Evolutionary conservation across 2,797 vertebrate genomes (phyloP), one percentile per base, ranked within the genome.

Genomic region (Rhinichthys osculus): DNA sequence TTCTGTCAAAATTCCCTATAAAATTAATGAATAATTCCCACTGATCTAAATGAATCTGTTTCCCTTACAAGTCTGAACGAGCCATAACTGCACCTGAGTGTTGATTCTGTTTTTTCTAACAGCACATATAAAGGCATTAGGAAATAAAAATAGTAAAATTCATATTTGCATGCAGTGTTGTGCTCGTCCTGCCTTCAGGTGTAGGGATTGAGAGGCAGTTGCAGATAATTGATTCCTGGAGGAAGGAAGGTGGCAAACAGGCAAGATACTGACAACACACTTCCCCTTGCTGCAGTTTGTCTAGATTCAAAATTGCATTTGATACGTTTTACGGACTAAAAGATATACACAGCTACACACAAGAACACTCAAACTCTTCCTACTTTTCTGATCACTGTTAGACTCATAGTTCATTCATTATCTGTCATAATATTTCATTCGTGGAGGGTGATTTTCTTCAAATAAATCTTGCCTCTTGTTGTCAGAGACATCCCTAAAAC

Each of bases 361-460:
- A 70, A 19, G 11, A 23, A 79, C 47, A 71, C 35, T 30, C n/a
- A 40, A 67, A 38, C 8, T 40, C 23, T 50, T 47, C n/a, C 27
- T 81, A 21, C 30, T 81, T 52, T n/a, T 47, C 19, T 35, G n/a
- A 71, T 35, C 80, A 40, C 38, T 35, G 67, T 27, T n/a, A 27
- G 27, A 27, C 27, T 27, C 27, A 27, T 82, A 79, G 57, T 70
- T 84, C 86, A 44, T 82, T 57, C 14, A 47, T 47, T 44, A 44
- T 44, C 11, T 44, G 11, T 44, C 42, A 44, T 11, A 44, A 44
- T 44, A 72, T 84, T 83, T 62, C 82, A 35, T 10, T 83, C 38
- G 79, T 71, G 71, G 62, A 27, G 47, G 52, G 54, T 27, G 33
- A 42, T 85, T 78, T 40, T 83, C 81, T 88, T 84, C 72, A 84